These are phyloP conservation scores for Drosophila planitibia DNA, from an alignment of 2,888 invertebrate genomes.

Conservation along the genomic window DNA sequence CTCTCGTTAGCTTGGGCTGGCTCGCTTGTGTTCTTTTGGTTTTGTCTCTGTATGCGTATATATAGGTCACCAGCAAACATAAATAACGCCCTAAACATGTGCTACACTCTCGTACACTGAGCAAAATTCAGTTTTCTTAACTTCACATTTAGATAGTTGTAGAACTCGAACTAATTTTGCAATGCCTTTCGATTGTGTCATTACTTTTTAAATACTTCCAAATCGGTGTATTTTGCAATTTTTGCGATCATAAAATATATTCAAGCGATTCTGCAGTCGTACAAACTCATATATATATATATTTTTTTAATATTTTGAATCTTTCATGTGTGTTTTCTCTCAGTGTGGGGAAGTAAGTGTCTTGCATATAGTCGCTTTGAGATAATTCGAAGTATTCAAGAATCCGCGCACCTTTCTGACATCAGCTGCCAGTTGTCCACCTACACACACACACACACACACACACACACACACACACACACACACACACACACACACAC, in stretches of 20 bases:
- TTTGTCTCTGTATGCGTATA: conserved; percentile 22
- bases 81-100: conserved; percentile 60
- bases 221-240: neutral
- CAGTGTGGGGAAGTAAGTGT: conserved; percentile 34
- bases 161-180: neutral
- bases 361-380: conserved; percentile 10
- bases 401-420: conserved; percentile 36
- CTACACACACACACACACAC: conserved; percentile 14
- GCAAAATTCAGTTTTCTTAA: conserved; percentile 1
- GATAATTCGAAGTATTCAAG: conserved; percentile 35
- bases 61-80: conserved; percentile 71
- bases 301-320: neutral
- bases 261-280: neutral
- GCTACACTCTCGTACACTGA: conserved; percentile 29
- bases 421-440: conserved; percentile 41
- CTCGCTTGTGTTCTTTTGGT: neutral
- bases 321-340: conserved; percentile 18
- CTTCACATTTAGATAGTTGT: neutral
- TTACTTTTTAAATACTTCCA: neutral
- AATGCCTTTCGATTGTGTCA: neutral
- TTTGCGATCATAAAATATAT: neutral
- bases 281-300: neutral
- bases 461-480: conserved; percentile 19
- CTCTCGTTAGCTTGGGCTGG: neutral
- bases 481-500: conserved; percentile 19